Percentiles rank a stretch among this genome's conserved stretches.
Evolutionary conservation across 2,888 invertebrate species (phyloP).

Genomic region (Hyalella azteca): DNA sequence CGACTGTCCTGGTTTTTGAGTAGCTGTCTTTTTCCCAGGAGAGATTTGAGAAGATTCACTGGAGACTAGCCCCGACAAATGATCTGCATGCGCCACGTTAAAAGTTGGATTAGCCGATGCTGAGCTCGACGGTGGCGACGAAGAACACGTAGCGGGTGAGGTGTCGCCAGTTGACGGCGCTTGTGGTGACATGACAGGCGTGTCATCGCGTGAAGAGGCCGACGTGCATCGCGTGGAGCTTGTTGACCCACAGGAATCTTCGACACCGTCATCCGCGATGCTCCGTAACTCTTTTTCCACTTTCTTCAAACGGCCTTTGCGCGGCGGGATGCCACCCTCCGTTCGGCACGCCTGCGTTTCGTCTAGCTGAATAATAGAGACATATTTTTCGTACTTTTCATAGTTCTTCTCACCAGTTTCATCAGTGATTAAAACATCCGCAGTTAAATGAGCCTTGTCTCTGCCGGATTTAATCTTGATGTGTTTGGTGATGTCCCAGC

Average conservation of each 20-base stretch:
- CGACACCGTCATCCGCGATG: conserved; percentile 16
- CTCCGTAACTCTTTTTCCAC: conserved; percentile 45
- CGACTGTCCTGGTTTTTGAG: too few species aligned
- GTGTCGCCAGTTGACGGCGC: neutral
- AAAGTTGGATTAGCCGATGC: too few species aligned
- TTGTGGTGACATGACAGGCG: conserved; percentile 41
- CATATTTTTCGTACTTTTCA: conserved; percentile 89
- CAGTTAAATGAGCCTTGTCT: conserved; percentile 77
- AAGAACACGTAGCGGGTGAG: neutral
- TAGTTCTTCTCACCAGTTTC: conserved; percentile 89
- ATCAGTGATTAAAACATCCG: conserved; percentile 83
- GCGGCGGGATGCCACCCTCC: conserved; percentile 52
- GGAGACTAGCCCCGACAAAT: too few species aligned
- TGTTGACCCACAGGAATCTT: conserved; percentile 26
- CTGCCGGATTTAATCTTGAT: conserved; percentile 86
- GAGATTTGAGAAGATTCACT: too few species aligned
- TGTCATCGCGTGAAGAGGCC: conserved; percentile 40
- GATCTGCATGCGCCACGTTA: too few species aligned
- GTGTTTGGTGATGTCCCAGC: conserved; percentile 96
- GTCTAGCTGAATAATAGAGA: conserved; percentile 53
- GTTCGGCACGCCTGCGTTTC: conserved; percentile 52
- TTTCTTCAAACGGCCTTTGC: conserved; percentile 50
- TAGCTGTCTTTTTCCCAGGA: too few species aligned
- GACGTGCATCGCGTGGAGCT: conserved; percentile 42
- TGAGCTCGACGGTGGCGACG: too few species aligned